A percentile compares a stretch with the other conserved stretches of the same genome.
phyloP scores from a whole-genome alignment of 2,113 vertebrate genomes.

The Cryptotis parvus region DNA sequence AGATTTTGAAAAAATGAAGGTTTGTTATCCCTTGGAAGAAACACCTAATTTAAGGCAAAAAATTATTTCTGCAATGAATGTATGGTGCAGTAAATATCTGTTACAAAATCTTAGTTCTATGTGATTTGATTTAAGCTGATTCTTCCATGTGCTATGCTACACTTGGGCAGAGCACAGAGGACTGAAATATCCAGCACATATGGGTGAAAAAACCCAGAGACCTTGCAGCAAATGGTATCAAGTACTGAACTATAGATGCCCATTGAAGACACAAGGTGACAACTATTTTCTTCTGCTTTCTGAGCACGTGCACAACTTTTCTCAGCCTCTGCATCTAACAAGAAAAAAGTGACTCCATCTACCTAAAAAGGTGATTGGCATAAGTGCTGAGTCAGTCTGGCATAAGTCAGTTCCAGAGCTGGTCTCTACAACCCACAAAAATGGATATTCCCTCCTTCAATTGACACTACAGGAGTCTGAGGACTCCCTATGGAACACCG shows the following conservation, averaged over 20 bases:
- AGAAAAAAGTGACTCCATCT: background rate
- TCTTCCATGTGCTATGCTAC: background rate
- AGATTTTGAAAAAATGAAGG: slow-evolving; percentile 4
- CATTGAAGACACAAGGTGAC: background rate
- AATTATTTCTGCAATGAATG: background rate
- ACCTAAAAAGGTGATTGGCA: background rate
- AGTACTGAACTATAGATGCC: background rate
- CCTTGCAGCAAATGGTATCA: background rate
- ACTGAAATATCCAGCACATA: background rate
- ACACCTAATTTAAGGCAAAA: slow-evolving; percentile 15
- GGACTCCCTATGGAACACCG: background rate
- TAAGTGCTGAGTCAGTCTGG: too few relatives aligned
- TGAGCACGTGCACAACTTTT: background rate
- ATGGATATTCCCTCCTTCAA: background rate
- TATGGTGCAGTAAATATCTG: background rate
- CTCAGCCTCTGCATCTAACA: background rate
- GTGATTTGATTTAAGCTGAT: background rate
- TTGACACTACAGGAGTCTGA: background rate
- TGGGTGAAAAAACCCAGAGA: background rate
- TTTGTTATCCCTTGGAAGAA: background rate
- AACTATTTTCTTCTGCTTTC: background rate
- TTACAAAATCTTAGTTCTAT: background rate
- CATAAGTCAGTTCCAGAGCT: background rate
- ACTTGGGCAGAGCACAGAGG: background rate
- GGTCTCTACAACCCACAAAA: background rate